Percentiles rank a stretch among this genome's conserved stretches.
Conservation (phyloP, 53 echinoderm and acorn worm genomes). For the Patiria pectinifera region DNA sequence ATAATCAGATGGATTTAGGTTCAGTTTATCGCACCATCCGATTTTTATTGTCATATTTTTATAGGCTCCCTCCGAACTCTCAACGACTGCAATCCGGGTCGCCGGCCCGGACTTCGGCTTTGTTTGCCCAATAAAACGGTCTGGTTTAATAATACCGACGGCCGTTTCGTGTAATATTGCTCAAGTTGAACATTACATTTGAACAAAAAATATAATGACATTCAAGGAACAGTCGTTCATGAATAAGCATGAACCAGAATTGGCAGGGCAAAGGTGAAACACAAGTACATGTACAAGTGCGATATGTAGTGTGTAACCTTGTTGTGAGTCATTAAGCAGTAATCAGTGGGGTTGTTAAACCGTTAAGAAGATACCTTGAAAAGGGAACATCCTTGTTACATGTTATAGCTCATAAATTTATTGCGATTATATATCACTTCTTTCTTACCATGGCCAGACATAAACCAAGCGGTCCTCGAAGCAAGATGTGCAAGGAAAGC, state of each 20-base stretch:
- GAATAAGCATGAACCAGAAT: not conserved
- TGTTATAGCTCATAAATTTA: not conserved
- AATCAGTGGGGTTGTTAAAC: not conserved
- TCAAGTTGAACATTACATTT: not conserved
- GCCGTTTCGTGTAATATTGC: not conserved
- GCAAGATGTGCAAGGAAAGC: slow-evolving; percentile 24
- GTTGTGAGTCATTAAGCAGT: not conserved
- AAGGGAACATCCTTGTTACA: not conserved
- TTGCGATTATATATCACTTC: not conserved
- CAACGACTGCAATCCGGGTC: not conserved
- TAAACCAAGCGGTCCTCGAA: not conserved
- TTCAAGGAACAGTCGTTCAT: not conserved
- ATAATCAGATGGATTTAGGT: not conserved
- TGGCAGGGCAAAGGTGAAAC: not conserved
- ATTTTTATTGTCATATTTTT: not conserved
- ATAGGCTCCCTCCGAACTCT: not conserved
- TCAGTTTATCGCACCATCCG: not conserved
- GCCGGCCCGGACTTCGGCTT: not conserved
- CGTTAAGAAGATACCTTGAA: not conserved
- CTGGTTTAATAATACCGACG: not conserved
- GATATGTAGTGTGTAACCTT: not conserved
- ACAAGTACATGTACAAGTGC: not conserved
- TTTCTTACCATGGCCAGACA: slow-evolving; percentile 6
- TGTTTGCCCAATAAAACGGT: not conserved
- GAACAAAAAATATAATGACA: not conserved